Evolutionary conservation across 2,888 invertebrate genomes (phyloP), one percentile per base, ranked within the genome.

Genomic region (Cremastinae sp.): DNA sequence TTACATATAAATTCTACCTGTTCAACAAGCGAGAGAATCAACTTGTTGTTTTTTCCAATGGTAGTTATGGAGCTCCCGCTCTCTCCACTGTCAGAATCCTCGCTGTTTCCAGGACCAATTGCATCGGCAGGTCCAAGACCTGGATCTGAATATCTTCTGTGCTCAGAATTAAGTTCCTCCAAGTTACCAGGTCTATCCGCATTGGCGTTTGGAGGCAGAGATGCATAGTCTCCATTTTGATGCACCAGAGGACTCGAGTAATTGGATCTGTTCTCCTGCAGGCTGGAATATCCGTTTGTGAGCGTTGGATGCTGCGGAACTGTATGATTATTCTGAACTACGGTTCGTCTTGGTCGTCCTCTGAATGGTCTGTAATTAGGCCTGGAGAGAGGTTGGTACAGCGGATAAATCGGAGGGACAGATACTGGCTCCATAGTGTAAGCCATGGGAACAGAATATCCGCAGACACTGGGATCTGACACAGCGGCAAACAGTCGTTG

Each of bases 121-220:
- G 90, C 74, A 83, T 91, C 75, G 79, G 91, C 83, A 3, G 91
- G 92, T 74, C 91, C 90, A 10, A 94, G 88, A 78, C 94, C 94
- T 2, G 94, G 94, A 86, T 94, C 94, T 74, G 94, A 94, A 80
- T 91, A 94, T 81, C 94, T 91, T 73, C 94, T 91, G 80, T 92
- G 92, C 76, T 91, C 91, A 0, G 90, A 90, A 80, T 91, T 92
- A 45, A 90, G 83, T 77, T 93, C 93, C 74, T 91, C 90, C 5
- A 88, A 85, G 59, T 91, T 92, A 86, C 91, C 91, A 45, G 89
- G 90, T 1, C 90, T 90, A 77, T 91, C 91, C 5, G 91, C 91
- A 4, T 93, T 93, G 55, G 94, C 93, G 71, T 93, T 93, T 0
- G 95, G 94, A 22, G 95, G 95, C 75, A 95, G 88, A 86, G 95